These are phyloP conservation scores for Macrotrachela quadricornifera DNA, from an alignment of 1,140 invertebrate genomes.

Conservation along the genomic window DNA sequence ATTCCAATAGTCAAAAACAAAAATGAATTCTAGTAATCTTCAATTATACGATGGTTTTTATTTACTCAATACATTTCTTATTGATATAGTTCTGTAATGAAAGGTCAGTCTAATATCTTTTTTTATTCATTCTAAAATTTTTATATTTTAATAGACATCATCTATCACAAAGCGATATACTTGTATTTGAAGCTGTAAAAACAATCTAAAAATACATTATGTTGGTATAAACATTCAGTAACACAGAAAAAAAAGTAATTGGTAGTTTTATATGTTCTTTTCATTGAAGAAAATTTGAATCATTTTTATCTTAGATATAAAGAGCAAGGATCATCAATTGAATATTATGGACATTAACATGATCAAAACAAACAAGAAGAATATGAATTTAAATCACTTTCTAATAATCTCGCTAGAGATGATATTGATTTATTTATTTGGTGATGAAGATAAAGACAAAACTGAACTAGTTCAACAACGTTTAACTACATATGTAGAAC, in stretches of 20 bases:
- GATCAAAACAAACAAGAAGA: not conserved
- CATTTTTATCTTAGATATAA: constrained; percentile 22
- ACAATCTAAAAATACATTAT: constrained; percentile 50
- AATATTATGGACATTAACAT: constrained; percentile 15
- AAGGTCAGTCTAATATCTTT: constrained; percentile 41
- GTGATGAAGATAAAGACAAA: constrained; percentile 6
- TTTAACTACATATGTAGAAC: constrained; percentile 35
- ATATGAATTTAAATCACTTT: not conserved
- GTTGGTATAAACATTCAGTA: constrained; percentile 87
- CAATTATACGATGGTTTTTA: constrained; percentile 55
- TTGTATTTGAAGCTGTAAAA: constrained; percentile 52
- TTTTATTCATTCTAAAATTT: not conserved
- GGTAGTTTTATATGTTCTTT: constrained; percentile 26
- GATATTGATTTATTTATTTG: constrained; percentile 13
- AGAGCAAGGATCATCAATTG: constrained; percentile 21
- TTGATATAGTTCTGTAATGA: constrained; percentile 62
- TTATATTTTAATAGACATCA: constrained; percentile 44
- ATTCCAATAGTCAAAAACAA: too few relatives aligned
- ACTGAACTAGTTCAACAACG: constrained; percentile 4
- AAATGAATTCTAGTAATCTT: constrained; percentile 59
- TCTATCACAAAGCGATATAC: constrained; percentile 60
- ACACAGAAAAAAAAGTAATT: constrained; percentile 41
- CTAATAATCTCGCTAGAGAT: not conserved
- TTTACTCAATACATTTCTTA: constrained; percentile 54
- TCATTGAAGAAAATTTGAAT: constrained; percentile 18